A percentile compares a stretch with the other conserved stretches of the same genome.
These are phyloP conservation scores for Sarcophilus harrisii DNA, from an alignment of 2,797 vertebrate genomes.

Conservation along the genomic window DNA sequence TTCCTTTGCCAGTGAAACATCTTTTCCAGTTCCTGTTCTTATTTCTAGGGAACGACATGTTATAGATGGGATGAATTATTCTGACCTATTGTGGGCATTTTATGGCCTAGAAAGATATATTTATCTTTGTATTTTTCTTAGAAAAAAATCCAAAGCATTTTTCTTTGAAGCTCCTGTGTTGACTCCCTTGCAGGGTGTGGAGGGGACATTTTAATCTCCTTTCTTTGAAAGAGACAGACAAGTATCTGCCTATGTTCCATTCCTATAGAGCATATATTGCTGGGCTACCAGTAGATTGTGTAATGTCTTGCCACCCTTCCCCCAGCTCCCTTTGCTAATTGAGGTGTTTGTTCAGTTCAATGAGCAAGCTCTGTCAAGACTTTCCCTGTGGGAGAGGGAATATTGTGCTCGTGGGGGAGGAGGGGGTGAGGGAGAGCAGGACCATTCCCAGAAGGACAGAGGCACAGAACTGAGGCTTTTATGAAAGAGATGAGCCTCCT, in stretches of 20 bases:
- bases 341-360: constrained; percentile 46
- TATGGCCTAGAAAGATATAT: background rate
- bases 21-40: background rate
- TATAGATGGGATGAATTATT: background rate
- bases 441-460: background rate
- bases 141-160: background rate
- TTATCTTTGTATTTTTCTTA: background rate
- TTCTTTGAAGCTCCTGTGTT: background rate
- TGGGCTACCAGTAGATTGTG: background rate
- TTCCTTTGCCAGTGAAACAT: background rate
- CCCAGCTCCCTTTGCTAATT: constrained; percentile 25
- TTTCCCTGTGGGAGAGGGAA: constrained; percentile 6
- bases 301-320: constrained; percentile 27
- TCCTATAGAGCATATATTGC: background rate
- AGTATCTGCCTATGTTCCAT: background rate
- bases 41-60: background rate
- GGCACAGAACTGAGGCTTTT: background rate
- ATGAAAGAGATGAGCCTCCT: background rate
- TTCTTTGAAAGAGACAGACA: background rate
- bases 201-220: background rate
- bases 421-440: background rate
- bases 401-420: background rate
- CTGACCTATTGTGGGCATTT: background rate
- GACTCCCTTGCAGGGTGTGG: background rate
- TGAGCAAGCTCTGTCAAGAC: constrained; percentile 17